Base-by-base conservation (phyloP, 2,113 vertebrate genomes). In the Oriolus oriolus region DNA sequence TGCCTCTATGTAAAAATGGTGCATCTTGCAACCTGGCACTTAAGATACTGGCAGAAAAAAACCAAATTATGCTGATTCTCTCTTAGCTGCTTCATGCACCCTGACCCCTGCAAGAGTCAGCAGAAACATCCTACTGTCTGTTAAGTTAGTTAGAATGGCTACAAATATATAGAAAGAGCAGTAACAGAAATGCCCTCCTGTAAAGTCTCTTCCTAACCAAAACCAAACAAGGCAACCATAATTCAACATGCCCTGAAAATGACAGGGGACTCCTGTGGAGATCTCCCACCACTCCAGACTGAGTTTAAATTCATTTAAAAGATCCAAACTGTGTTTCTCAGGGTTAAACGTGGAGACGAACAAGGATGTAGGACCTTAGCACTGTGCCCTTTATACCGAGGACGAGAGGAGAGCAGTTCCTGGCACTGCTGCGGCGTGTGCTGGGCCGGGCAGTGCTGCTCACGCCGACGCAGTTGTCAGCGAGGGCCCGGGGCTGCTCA, bases 401-500 rank as follows among this genome's bases (percentile, higher is more conserved):
- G 82, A 53, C 0, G 2, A 44, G 33, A 77, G 59, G 9, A 74
- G 75, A 60, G 73, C 3, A 76, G 39, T 65, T 85, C 63, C 76
- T 80, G 75, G 63, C 30, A 1, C 8, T 2, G 74, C 41, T 42
- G 74, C 41, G 21, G 41, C 0, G 0, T 1, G 27, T 26, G 54
- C 84, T 47, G 92, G 77, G 75, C 42, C 0, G 5, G 70, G 37
- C n/a, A 31, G 53, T 0, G 6, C 30, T 2, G 79, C 50, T 84
- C 85, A 19, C 4, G 1, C 57, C 53, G 37, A 41, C 31, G 1
- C 82, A 66, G 61, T 81, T 44, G 73, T 60, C 3, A 5, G 85
- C 8, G 18, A 93, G 76, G 77, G 93, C 95, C 95, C 35, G 12
- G 92, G 95, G 94, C 80, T 94, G 69, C 87, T 95, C 95, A 95